Evolutionary conservation across 2,888 invertebrate genomes (phyloP).

Genomic region (Sminthurinus aureus): DNA sequence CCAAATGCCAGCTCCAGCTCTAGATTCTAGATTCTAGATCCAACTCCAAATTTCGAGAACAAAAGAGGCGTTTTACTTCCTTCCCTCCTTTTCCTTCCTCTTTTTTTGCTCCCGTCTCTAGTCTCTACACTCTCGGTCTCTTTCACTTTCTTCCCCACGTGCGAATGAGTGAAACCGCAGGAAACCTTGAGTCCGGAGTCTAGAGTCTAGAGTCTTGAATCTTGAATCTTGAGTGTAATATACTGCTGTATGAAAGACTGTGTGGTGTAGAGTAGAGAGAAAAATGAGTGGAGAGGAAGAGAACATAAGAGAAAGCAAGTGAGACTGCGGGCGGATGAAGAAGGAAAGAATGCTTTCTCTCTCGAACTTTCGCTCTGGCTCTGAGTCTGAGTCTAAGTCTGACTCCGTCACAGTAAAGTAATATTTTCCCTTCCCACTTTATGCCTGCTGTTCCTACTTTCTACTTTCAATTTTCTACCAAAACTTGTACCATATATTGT

Average conservation of each 20-base stretch:
- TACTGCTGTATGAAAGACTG: no score
- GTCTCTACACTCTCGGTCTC: no score
- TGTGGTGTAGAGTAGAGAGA: no score
- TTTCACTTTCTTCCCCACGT: slow-evolving; percentile 16
- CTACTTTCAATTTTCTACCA: neutral
- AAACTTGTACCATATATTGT: neutral
- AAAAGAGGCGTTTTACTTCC: no score
- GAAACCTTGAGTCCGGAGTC: neutral
- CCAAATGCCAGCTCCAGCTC: no score
- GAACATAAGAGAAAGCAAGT: neutral
- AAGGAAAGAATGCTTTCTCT: neutral
- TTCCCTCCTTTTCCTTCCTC: no score
- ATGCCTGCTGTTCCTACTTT: neutral
- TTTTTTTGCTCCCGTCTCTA: no score
- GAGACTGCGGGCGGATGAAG: slow-evolving; percentile 12
- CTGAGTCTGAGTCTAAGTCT: neutral
- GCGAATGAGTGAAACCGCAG: slow-evolving; percentile 29
- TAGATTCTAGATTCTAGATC: no score
- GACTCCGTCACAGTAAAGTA: neutral
- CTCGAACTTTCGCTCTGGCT: neutral
- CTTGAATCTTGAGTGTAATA: neutral
- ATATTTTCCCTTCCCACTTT: neutral
- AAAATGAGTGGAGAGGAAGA: neutral
- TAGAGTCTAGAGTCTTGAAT: neutral
- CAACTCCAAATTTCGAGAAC: no score